phyloP scores from a whole-genome alignment of 2,113 vertebrate species.

The Tenrec ecaudatus region DNA sequence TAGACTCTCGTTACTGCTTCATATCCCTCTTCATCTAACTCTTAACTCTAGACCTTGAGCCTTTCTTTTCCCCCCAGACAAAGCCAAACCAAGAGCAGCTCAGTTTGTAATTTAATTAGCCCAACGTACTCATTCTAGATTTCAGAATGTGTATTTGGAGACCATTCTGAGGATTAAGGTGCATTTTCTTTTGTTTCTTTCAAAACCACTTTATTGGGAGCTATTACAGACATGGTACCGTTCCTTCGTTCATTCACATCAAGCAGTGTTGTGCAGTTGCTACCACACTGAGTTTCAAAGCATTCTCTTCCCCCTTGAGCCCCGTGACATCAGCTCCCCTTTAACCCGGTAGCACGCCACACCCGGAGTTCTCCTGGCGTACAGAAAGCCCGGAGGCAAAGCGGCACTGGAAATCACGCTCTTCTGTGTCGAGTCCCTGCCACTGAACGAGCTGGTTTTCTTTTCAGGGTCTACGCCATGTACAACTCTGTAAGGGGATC shows the following conservation, averaged over 20 bases:
- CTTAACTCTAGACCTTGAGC: background rate
- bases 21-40: background rate
- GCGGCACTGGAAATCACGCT: background rate
- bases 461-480: constrained; percentile 91
- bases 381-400: fast-evolving
- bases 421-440: background rate
- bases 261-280: no score
- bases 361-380: background rate
- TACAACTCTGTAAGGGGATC: constrained; percentile 95
- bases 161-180: background rate
- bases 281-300: no score
- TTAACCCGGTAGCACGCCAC: no score
- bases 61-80: background rate
- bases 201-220: no score
- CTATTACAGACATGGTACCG: no score
- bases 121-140: background rate
- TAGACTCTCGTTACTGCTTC: background rate
- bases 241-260: no score
- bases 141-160: constrained; percentile 39
- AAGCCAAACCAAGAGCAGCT: background rate
- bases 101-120: background rate
- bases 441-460: background rate
- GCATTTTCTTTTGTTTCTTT: background rate
- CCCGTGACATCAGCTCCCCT: no score
- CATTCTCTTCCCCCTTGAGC: no score